Conservation (phyloP, 92 coral and sea anemone species). For the Meandrina meandrites region DNA sequence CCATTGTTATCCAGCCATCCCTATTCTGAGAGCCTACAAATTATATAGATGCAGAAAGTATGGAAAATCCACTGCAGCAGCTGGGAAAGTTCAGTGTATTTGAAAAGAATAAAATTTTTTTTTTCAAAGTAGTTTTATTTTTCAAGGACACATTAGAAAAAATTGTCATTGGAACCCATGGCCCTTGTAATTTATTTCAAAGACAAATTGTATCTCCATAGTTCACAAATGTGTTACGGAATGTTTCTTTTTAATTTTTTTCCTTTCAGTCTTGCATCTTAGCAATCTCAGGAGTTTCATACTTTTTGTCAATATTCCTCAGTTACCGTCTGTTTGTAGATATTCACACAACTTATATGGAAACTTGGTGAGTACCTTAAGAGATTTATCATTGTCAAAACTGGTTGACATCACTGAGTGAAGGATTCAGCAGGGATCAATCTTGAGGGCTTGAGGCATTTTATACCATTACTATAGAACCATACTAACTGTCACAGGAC, state of each 20-base stretch:
- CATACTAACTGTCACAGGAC: too few relatives aligned
- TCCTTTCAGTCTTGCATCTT: conserved; percentile 29
- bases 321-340: conserved; percentile 47
- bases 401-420: too few relatives aligned
- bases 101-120: too few relatives aligned
- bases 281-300: conserved; percentile 37
- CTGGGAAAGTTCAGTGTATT: too few relatives aligned
- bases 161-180: not conserved
- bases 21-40: too few relatives aligned
- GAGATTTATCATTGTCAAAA: not conserved
- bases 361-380: conserved; percentile 52
- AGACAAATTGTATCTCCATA: not conserved
- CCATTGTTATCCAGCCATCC: too few relatives aligned
- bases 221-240: not conserved
- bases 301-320: conserved; percentile 17
- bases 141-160: not conserved
- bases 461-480: too few relatives aligned
- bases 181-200: not conserved
- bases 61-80: too few relatives aligned
- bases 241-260: not conserved
- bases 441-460: too few relatives aligned
- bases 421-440: too few relatives aligned
- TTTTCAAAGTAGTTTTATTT: too few relatives aligned
- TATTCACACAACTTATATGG: conserved; percentile 36
- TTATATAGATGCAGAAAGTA: too few relatives aligned